These are phyloP conservation scores for Campoplex capitator DNA, from an alignment of 2,888 invertebrate species.

Conservation along the genomic window DNA sequence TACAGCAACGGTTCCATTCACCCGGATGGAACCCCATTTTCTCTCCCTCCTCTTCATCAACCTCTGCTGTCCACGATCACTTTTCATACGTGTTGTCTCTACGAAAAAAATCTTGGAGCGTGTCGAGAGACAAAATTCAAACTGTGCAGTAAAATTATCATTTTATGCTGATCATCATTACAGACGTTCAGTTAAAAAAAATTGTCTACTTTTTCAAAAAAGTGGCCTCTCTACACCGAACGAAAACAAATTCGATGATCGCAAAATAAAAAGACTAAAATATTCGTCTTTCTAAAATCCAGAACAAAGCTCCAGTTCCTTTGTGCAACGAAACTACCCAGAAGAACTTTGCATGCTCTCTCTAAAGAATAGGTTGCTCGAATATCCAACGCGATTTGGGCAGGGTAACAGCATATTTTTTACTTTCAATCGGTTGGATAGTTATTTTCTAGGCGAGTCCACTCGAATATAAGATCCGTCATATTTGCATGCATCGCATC, in stretches of 20 bases:
- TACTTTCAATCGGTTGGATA: too few relatives aligned
- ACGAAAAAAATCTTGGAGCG: not conserved
- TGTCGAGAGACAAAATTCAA: conserved; percentile 41
- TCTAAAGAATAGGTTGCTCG: too few relatives aligned
- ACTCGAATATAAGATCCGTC: not conserved
- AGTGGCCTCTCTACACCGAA: not conserved
- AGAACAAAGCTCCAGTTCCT: not conserved
- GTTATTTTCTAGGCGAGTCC: too few relatives aligned
- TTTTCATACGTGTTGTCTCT: not conserved
- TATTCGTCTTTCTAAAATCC: not conserved
- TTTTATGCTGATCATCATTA: not conserved
- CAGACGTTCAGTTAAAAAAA: too few relatives aligned
- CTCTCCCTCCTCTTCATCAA: conserved; percentile 31
- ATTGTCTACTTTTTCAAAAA: too few relatives aligned
- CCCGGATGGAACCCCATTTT: conserved; percentile 48
- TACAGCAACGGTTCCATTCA: conserved; percentile 39
- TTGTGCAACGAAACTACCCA: not conserved
- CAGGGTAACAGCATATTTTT: too few relatives aligned
- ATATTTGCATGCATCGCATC: not conserved
- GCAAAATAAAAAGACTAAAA: not conserved
- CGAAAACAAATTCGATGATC: not conserved
- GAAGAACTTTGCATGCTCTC: too few relatives aligned
- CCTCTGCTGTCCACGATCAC: not conserved
- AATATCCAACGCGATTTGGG: too few relatives aligned
- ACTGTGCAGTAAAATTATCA: not conserved